Evolutionary conservation across 2,888 invertebrate genomes (phyloP).

Genomic region (Priocnemis perturbator): DNA sequence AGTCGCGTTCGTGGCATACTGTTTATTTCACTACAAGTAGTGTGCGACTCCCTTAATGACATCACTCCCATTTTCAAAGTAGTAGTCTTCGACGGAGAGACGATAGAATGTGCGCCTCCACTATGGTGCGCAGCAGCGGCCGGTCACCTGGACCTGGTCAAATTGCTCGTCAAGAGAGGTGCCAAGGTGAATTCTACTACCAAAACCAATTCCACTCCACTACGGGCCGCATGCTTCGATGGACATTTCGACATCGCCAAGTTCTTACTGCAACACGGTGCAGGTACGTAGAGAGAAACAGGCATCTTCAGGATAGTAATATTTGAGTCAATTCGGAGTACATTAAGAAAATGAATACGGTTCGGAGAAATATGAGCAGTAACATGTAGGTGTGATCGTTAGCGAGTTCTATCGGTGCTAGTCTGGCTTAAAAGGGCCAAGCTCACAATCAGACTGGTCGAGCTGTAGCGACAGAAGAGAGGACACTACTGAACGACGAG

Average conservation of each 20-base stretch:
- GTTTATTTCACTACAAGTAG: too few species aligned
- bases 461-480: too few species aligned
- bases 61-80: constrained; percentile 45
- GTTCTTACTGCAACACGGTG: constrained; percentile 92
- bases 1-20: too few species aligned
- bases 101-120: constrained; percentile 96
- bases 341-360: too few species aligned
- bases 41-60: too few species aligned
- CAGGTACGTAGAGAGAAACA: constrained; percentile 77
- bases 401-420: too few species aligned
- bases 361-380: background rate
- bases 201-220: constrained; percentile 94
- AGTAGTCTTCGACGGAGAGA: constrained; percentile 98
- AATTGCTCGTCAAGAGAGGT: constrained; percentile 87
- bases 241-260: constrained; percentile 96
- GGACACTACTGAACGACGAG: too few species aligned
- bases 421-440: too few species aligned
- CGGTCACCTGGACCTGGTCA: constrained; percentile 91
- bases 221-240: constrained; percentile 97
- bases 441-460: too few species aligned
- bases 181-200: constrained; percentile 97
- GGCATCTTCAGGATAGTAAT: too few species aligned
- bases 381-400: too few species aligned
- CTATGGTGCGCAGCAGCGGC: constrained; percentile 99
- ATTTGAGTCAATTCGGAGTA: too few species aligned